Evolutionary conservation across 2,797 vertebrate genomes (phyloP).

Genomic region (Philypnodon macrostomus): DNA sequence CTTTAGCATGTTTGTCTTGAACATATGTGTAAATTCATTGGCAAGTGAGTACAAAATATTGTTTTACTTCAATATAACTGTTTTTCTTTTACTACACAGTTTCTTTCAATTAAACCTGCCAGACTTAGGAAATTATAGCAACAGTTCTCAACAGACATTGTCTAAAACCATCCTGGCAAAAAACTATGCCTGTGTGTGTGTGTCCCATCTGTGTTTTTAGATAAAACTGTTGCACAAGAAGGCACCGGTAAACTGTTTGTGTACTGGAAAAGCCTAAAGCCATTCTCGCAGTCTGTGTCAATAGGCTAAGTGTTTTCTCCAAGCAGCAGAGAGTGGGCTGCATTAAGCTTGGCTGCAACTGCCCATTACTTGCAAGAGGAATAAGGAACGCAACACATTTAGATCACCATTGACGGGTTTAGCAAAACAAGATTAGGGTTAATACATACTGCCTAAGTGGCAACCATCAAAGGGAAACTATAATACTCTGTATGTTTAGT

Average conservation of each 20-base stretch:
- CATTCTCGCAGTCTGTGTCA: slow-evolving; percentile 53
- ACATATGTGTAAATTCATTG: no score
- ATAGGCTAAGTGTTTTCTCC: slow-evolving; percentile 62
- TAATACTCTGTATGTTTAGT: not conserved
- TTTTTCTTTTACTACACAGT: slow-evolving; percentile 7
- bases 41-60: no score
- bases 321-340: slow-evolving; percentile 53
- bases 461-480: not conserved
- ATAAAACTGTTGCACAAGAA: slow-evolving; percentile 46
- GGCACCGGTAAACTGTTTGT: slow-evolving; percentile 44
- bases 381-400: slow-evolving; percentile 34
- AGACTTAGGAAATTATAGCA: slow-evolving; percentile 8
- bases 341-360: slow-evolving; percentile 45
- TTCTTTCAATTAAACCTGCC: slow-evolving; percentile 11
- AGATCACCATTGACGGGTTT: slow-evolving; percentile 33
- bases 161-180: slow-evolving; percentile 27
- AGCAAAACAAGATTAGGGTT: slow-evolving; percentile 28
- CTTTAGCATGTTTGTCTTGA: no score
- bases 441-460: slow-evolving; percentile 22
- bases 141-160: not conserved
- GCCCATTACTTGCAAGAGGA: slow-evolving; percentile 35
- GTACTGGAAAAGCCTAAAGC: slow-evolving; percentile 49
- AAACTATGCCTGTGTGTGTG: slow-evolving; percentile 12
- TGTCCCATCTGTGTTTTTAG: slow-evolving; percentile 37
- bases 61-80: not conserved